Evolutionary conservation across 2,113 vertebrate species (phyloP), one percentile per base, ranked within the genome.

Genomic region (Tympanuchus pallidicinctus): DNA sequence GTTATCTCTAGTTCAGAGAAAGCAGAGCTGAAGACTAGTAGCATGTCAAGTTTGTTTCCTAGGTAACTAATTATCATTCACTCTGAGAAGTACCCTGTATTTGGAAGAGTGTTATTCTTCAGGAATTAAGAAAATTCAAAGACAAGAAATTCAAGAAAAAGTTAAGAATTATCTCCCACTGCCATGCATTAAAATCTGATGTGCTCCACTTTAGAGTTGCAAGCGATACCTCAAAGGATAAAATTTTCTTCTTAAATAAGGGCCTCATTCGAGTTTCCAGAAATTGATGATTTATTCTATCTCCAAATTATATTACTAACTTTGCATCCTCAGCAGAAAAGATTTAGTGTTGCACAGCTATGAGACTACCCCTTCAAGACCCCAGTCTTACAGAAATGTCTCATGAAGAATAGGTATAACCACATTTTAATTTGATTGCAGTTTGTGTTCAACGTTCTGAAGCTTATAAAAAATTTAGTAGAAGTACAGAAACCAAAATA

Each of bases 21-120:
- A 94, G 91, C 73, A 86, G 94, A 88, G 88, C 73, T 91, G 93
- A 95, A 95, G 92, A 80, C 64, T 48, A 74, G 78, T 34, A 78
- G 24, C 74, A 85, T 1, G 2, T 13, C 2, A 18, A 30, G 30
- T 90, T 82, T 90, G 77, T 95, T 93, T 94, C 94, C 95, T 90
- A 93, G 89, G 90, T 93, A 90, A 95, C 80, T 94, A 90, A 96
- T 95, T 94, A 95, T 89, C 64, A 85, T 77, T 48, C 69, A 84
- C 69, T 42, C 71, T 88, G 70, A 77, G 72, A 79, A 77, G 38
- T 36, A 65, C 38, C 38, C 64, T 71, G 57, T n/a, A 42, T 89
- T 85, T 87, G 59, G 71, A 72, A 91, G 42, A 78, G 45, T 90
- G 32, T 13, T 70, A 61, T 87, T 82, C 36, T 84, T 92, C 8